phyloP scores from a whole-genome alignment of 2,113 vertebrate species.

The Lampris incognitus region DNA sequence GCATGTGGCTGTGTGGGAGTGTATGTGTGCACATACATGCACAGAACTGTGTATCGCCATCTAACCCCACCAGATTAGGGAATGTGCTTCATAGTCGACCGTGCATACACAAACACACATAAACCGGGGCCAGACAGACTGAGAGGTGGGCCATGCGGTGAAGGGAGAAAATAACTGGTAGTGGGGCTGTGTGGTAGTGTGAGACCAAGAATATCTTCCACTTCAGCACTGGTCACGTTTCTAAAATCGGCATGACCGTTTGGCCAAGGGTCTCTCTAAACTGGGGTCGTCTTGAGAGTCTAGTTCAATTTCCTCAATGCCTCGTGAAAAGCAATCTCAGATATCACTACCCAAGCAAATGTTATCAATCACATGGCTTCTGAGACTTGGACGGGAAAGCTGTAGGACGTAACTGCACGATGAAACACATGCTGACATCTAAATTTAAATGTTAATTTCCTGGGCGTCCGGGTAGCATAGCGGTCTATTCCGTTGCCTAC shows the following conservation, averaged over 20 bases:
- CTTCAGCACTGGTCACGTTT: constrained; percentile 4
- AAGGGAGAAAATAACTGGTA: constrained; percentile 12
- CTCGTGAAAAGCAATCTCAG: not conserved
- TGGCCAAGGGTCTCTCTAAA: no score
- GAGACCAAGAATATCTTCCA: constrained; percentile 22
- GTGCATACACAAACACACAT: constrained; percentile 29
- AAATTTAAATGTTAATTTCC: no score
- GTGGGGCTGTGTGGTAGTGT: constrained; percentile 2
- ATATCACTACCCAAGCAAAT: no score
- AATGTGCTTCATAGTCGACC: constrained; percentile 56
- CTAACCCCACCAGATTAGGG: constrained; percentile 56
- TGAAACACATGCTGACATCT: no score
- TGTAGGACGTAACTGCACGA: no score
- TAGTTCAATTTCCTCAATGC: not conserved
- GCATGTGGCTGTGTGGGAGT: not conserved
- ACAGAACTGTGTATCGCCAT: not conserved
- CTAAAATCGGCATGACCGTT: not conserved
- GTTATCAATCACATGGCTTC: no score
- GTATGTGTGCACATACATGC: not conserved
- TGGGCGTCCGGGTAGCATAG: no score
- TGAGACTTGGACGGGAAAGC: no score
- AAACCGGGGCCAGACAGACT: constrained; percentile 19
- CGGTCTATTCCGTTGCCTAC: no score
- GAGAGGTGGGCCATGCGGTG: constrained; percentile 33
- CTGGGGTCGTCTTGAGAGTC: no score